Percentiles rank a stretch among this genome's conserved stretches.
These are phyloP conservation scores for Napeogenes sylphis DNA, from an alignment of 2,888 invertebrate species.

Conservation along the genomic window DNA sequence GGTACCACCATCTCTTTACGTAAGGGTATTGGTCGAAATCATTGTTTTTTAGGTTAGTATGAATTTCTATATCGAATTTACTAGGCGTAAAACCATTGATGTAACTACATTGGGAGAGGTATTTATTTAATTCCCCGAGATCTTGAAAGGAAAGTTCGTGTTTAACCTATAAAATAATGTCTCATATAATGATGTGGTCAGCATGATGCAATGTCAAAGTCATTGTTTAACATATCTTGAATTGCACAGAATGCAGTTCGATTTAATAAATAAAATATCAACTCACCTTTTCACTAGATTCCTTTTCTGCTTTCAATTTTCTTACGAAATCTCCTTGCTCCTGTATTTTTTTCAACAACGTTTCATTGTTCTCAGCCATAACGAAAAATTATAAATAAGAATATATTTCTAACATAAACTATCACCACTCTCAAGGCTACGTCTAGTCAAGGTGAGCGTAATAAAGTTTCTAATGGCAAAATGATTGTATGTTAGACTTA, in stretches of 20 bases:
- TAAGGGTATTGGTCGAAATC: conserved; percentile 63
- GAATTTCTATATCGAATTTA: conserved; percentile 66
- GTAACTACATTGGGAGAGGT: conserved; percentile 77
- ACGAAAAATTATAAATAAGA: conserved; percentile 15
- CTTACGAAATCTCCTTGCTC: conserved; percentile 89
- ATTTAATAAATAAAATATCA: conserved; percentile 19
- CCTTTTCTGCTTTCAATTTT: conserved; percentile 88
- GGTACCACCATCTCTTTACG: conserved; percentile 79
- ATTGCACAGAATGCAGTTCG: conserved; percentile 2
- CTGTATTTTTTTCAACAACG: conserved; percentile 62
- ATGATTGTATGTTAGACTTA: conserved; percentile 54
- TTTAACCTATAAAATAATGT: conserved; percentile 55
- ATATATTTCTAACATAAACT: conserved; percentile 14
- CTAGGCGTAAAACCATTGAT: conserved; percentile 76
- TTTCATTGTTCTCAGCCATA: conserved; percentile 64
- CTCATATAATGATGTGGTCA: conserved; percentile 23
- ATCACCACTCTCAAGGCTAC: conserved; percentile 44
- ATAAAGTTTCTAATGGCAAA: conserved; percentile 32
- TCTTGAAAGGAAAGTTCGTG: conserved; percentile 40
- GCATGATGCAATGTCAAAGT: conserved; percentile 21
- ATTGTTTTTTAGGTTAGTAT: conserved; percentile 50
- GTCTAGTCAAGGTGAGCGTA: conserved; percentile 47
- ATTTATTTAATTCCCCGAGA: conserved; percentile 57
- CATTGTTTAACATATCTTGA: conserved; percentile 7
- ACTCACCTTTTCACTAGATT: conserved; percentile 85